A percentile compares a stretch with the other conserved stretches of the same genome.
These are phyloP conservation scores for Megalops atlanticus DNA, from an alignment of 2,113 vertebrate species.

Conservation along the genomic window DNA sequence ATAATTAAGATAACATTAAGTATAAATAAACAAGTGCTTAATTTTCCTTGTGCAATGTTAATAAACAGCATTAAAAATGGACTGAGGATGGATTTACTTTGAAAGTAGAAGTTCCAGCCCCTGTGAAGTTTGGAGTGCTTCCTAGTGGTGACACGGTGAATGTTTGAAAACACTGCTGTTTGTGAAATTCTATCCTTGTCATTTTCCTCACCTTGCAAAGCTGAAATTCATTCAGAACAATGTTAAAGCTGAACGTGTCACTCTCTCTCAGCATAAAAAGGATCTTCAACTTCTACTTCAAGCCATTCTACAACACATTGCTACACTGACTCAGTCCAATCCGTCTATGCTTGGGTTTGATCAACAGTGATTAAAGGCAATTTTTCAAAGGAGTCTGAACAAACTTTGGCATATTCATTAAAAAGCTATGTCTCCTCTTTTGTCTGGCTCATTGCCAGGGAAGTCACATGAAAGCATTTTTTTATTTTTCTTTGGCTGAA, in stretches of 20 bases:
- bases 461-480: neutral
- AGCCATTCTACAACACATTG: too few species aligned
- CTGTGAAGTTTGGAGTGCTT: neutral
- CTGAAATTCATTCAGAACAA: too few species aligned
- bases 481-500: neutral
- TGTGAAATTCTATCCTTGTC: too few species aligned
- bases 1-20: too few species aligned
- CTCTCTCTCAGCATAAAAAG: too few species aligned
- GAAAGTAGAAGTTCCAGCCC: neutral
- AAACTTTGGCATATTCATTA: neutral
- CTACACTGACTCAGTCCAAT: too few species aligned
- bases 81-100: neutral
- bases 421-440: neutral
- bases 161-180: neutral
- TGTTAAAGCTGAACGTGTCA: too few species aligned
- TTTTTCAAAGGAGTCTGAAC: too few species aligned
- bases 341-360: neutral
- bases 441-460: neutral
- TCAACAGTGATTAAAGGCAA: neutral
- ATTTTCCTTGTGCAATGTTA: neutral
- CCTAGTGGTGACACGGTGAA: neutral
- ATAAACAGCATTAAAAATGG: neutral
- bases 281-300: too few species aligned
- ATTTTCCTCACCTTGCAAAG: too few species aligned
- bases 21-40: too few species aligned